Evolutionary conservation across 2,797 vertebrate species (phyloP).

Genomic region (Hozukius guyotensis): DNA sequence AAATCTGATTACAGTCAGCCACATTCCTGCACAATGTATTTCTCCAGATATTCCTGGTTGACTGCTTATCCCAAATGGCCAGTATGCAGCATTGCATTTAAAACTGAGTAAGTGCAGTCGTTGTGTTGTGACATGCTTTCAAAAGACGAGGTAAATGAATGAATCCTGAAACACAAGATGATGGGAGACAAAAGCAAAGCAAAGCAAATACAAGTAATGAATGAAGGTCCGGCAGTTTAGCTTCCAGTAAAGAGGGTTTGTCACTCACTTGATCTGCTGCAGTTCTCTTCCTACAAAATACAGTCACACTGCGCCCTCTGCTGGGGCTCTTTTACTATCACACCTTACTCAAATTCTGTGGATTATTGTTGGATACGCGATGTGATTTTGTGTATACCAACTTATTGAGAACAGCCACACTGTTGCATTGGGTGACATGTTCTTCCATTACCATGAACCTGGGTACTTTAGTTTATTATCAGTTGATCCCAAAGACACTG

Average conservation of each 20-base stretch:
- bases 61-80: conserved; percentile 20
- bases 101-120: not conserved
- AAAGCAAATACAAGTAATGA: not conserved
- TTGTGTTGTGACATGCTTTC: not conserved
- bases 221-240: not conserved
- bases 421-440: not conserved
- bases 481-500: not conserved
- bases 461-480: not conserved
- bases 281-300: too few relatives aligned
- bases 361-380: not conserved
- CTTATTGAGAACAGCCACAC: not conserved
- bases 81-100: not conserved
- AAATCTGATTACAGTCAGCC: not conserved
- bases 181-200: not conserved
- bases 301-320: conserved; percentile 2
- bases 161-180: not conserved
- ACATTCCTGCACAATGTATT: not conserved
- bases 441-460: not conserved
- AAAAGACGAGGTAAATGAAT: not conserved
- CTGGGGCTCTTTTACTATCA: not conserved
- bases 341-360: not conserved
- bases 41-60: not conserved
- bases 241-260: not conserved
- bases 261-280: not conserved
- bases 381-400: not conserved